Percentiles rank a stretch among this genome's conserved stretches.
phyloP scores from a whole-genome alignment of 1,140 invertebrate species.

The Brachionus sp. region DNA sequence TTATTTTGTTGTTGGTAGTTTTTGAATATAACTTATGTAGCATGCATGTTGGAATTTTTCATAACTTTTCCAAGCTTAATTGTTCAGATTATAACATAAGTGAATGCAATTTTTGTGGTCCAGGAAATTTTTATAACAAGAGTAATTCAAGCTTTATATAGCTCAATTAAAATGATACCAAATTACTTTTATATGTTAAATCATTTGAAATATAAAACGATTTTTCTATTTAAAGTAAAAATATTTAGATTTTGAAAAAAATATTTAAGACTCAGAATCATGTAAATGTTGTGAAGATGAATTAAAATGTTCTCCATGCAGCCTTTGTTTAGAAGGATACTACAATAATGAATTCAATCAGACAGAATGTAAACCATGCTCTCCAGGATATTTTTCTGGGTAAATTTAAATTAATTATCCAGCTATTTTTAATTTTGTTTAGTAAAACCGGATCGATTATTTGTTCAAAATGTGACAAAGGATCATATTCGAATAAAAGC shows the following conservation, averaged over 20 bases:
- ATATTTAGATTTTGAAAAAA: neutral
- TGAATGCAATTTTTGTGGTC: constrained; percentile 28
- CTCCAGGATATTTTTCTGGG: neutral
- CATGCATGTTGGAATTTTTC: neutral
- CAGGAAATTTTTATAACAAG: constrained; percentile 34
- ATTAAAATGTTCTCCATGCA: neutral
- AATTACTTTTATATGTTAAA: neutral
- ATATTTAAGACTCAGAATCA: neutral
- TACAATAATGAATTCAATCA: constrained; percentile 30
- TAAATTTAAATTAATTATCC: neutral
- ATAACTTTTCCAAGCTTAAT: neutral
- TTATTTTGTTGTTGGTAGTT: neutral
- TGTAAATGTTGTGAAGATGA: neutral
- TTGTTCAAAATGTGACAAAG: constrained; percentile 23
- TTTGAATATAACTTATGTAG: constrained; percentile 8
- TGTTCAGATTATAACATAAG: constrained; percentile 18
- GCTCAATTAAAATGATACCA: neutral
- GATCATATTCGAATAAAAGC: constrained; percentile 20
- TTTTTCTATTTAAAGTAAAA: neutral
- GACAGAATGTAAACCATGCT: constrained; percentile 16
- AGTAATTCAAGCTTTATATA: neutral
- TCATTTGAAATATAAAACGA: neutral
- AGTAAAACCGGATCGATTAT: neutral
- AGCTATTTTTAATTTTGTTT: neutral
- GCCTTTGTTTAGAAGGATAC: neutral